Conservation (phyloP, 2,888 invertebrate genomes). For the Pediacus dermestoides region DNA sequence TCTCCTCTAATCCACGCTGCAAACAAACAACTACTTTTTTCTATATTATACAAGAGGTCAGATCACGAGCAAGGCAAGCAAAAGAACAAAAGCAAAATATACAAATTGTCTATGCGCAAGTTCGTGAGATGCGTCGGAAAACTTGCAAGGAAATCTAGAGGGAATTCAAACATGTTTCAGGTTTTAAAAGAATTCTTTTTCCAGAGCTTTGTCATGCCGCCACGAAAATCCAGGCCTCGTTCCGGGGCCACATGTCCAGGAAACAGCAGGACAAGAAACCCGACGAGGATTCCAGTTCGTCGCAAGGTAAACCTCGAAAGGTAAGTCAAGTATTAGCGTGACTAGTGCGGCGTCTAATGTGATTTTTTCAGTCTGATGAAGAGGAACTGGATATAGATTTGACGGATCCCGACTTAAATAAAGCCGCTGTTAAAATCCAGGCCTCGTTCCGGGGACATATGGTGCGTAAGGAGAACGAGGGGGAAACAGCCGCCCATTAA, state of each 20-base stretch:
- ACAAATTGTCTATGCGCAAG: no score
- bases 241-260: conserved; percentile 84
- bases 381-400: conserved; percentile 84
- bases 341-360: neutral
- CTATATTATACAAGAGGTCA: no score
- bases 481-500: conserved; percentile 15
- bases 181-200: conserved; percentile 37
- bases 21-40: no score
- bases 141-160: no score
- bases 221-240: conserved; percentile 87
- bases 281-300: conserved; percentile 30
- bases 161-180: neutral
- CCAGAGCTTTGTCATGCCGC: conserved; percentile 79
- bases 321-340: no score
- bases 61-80: no score
- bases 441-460: conserved; percentile 89
- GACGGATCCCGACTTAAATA: conserved; percentile 80
- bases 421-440: conserved; percentile 89
- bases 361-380: conserved; percentile 6
- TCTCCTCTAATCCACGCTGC: no score
- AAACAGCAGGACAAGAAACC: conserved; percentile 56
- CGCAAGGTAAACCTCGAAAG: no score
- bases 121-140: no score
- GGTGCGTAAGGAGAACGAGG: conserved; percentile 70
- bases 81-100: no score